Evolutionary conservation across 2,797 vertebrate genomes (phyloP).

Genomic region (Tinamus major): DNA sequence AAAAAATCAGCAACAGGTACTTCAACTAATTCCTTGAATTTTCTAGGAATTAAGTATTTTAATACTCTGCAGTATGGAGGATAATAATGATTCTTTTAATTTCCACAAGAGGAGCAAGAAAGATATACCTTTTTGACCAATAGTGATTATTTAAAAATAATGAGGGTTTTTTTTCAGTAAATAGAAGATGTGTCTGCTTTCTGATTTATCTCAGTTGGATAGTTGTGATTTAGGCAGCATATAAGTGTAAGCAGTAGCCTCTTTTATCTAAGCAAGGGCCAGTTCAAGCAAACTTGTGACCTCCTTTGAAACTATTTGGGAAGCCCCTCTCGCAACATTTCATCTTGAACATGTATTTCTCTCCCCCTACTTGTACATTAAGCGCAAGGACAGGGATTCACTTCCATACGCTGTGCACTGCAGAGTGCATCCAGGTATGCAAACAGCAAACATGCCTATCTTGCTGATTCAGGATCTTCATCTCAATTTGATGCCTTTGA

Average conservation of each 20-base stretch:
- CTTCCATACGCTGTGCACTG: neutral
- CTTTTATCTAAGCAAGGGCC: neutral
- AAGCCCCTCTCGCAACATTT: neutral
- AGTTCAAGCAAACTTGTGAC: neutral
- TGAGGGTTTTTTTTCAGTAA: neutral
- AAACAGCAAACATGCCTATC: neutral
- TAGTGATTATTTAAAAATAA: neutral
- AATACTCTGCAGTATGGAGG: conserved; percentile 20
- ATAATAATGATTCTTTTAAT: conserved; percentile 7
- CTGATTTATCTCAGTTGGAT: neutral
- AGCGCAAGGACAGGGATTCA: neutral
- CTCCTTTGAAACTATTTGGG: neutral
- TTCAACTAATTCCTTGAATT: conserved; percentile 44
- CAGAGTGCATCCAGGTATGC: neutral
- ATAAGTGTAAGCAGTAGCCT: accelerated
- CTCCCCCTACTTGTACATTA: neutral
- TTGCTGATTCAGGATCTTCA: neutral
- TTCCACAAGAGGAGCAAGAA: neutral
- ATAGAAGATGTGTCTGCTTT: neutral
- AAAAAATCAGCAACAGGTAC: conserved; percentile 26
- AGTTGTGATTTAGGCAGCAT: accelerated
- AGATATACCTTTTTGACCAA: neutral
- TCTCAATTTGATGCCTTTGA: neutral
- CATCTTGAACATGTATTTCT: neutral
- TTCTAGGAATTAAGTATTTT: conserved; percentile 47